Conservation (phyloP, 1,140 invertebrate species). For the Ptiloglossa arizonensis region DNA sequence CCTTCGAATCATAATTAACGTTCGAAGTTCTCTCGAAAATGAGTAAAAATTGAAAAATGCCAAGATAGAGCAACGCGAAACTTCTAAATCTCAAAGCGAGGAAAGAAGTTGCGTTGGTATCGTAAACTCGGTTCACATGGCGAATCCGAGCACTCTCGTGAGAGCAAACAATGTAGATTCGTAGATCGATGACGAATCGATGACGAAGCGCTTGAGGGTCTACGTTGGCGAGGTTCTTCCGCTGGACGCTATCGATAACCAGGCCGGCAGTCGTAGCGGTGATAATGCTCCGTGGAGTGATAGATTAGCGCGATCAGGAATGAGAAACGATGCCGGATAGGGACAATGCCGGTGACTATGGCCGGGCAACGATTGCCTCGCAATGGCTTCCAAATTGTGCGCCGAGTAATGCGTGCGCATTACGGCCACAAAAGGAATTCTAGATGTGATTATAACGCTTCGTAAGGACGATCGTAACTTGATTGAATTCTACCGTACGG, state of each 20-base stretch:
- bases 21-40: no score
- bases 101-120: no score
- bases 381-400: not conserved
- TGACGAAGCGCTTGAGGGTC: not conserved
- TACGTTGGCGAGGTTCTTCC: not conserved
- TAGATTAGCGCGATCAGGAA: slow-evolving; percentile 24
- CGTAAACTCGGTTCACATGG: no score
- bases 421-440: no score
- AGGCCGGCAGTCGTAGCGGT: not conserved
- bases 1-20: no score
- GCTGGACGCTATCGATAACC: slow-evolving; percentile 20
- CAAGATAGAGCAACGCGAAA: no score
- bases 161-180: no score
- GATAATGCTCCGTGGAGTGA: slow-evolving; percentile 11
- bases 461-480: not conserved
- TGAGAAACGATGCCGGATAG: slow-evolving; percentile 2
- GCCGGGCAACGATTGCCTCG: not conserved
- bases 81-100: no score
- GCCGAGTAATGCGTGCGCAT: not conserved
- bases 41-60: no score
- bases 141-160: no score
- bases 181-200: no score
- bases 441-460: not conserved
- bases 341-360: not conserved
- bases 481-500: no score